These are phyloP conservation scores for Crepidodera aurea DNA, from an alignment of 2,888 invertebrate species.

Conservation along the genomic window DNA sequence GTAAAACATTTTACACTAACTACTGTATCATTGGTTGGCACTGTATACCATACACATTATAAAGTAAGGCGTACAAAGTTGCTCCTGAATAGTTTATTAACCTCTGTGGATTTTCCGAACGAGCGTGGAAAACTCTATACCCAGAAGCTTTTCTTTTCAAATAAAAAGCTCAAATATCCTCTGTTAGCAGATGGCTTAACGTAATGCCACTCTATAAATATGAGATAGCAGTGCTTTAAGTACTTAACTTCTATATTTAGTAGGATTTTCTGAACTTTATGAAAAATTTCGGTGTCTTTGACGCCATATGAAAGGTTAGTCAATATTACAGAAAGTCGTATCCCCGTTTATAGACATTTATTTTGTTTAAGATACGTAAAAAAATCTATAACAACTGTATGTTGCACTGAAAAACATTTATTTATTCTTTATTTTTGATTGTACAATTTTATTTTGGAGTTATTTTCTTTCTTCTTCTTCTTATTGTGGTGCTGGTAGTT, in stretches of 20 bases:
- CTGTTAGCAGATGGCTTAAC: neutral
- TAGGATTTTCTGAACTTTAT: neutral
- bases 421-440: too few species aligned
- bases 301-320: neutral
- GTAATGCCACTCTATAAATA: constrained; percentile 7
- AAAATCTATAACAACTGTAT: too few species aligned
- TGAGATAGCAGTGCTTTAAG: neutral
- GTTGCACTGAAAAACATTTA: too few species aligned
- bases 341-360: too few species aligned
- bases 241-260: constrained; percentile 1
- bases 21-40: too few species aligned
- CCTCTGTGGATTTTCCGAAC: constrained; percentile 20
- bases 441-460: too few species aligned
- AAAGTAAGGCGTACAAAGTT: neutral
- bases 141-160: constrained; percentile 14
- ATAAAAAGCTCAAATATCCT: constrained; percentile 21
- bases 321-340: neutral
- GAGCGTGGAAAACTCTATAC: constrained; percentile 11
- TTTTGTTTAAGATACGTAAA: too few species aligned
- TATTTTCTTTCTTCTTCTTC: too few species aligned
- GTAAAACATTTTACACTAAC: too few species aligned
- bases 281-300: neutral
- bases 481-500: too few species aligned
- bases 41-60: too few species aligned
- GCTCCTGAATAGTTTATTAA: constrained; percentile 24